These are phyloP conservation scores for Drosophila stalkeri DNA, from an alignment of 2,888 invertebrate species.

Conservation along the genomic window DNA sequence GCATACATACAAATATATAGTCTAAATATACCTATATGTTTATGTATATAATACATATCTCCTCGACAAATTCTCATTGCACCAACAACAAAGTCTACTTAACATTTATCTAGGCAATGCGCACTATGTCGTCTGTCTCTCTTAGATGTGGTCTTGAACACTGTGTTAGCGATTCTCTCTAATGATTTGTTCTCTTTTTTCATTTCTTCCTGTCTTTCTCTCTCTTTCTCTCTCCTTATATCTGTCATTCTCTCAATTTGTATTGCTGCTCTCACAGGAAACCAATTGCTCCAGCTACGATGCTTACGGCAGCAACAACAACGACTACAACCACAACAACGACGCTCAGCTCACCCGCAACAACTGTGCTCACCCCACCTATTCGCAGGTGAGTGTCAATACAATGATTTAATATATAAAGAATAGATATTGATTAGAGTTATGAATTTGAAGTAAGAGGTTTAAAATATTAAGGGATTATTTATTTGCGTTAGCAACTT, in stretches of 20 bases:
- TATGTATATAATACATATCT: conserved; percentile 3
- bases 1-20: conserved; percentile 11
- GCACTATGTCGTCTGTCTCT: conserved; percentile 61
- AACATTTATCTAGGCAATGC: conserved; percentile 55
- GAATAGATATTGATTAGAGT: background rate
- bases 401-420: too few relatives aligned
- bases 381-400: conserved; percentile 85
- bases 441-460: too few relatives aligned
- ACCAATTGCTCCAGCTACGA: conserved; percentile 82
- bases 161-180: conserved; percentile 21
- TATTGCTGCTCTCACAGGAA: conserved; percentile 65
- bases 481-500: too few relatives aligned
- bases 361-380: conserved; percentile 84
- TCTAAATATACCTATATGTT: conserved; percentile 13
- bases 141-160: conserved; percentile 28
- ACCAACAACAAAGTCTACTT: conserved; percentile 49
- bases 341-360: conserved; percentile 66
- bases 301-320: conserved; percentile 67
- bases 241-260: background rate
- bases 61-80: conserved; percentile 52
- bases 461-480: too few relatives aligned
- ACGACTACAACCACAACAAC: conserved; percentile 60
- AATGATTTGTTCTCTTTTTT: conserved; percentile 39
- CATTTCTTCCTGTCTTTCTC: conserved; percentile 12
- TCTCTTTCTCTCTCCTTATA: background rate